A percentile compares a stretch with the other conserved stretches of the same genome.
Evolutionary conservation across 2,888 invertebrate genomes (phyloP).

Genomic region (Coelopa pilipes): DNA sequence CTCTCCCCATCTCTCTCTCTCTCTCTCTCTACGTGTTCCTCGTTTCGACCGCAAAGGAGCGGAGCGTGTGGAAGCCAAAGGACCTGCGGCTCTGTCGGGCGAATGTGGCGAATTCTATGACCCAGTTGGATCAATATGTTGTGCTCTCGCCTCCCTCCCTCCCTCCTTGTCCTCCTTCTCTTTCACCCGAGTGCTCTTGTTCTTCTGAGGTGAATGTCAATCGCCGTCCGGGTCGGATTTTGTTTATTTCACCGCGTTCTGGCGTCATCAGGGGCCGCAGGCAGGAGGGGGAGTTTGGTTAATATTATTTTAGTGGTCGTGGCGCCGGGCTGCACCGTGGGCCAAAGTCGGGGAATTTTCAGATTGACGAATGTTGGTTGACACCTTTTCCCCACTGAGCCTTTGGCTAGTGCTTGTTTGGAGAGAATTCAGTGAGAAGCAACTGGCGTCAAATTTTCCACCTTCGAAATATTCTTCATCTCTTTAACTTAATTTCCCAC

Average conservation of each 20-base stretch:
- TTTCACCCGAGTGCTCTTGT: background rate
- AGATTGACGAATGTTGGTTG: too few species aligned
- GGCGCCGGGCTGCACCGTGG: background rate
- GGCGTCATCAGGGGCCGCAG: too few species aligned
- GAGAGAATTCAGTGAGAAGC: too few species aligned
- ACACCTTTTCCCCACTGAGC: too few species aligned
- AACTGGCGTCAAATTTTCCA: too few species aligned
- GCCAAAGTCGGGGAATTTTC: background rate
- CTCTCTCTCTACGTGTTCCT: too few species aligned
- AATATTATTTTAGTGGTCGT: background rate
- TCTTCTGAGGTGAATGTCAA: slow-evolving; percentile 8
- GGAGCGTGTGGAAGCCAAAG: background rate
- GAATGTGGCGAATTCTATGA: background rate
- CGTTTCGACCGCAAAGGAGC: too few species aligned
- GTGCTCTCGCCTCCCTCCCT: background rate
- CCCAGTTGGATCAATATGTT: slow-evolving; percentile 19
- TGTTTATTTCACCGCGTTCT: background rate
- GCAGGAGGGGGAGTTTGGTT: background rate
- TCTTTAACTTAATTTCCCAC: too few species aligned
- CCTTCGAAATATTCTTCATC: too few species aligned
- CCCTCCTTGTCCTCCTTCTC: too few species aligned
- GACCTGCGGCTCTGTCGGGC: background rate
- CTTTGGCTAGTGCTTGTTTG: too few species aligned
- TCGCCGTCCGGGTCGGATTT: background rate
- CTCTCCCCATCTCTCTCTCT: too few species aligned